A percentile compares a stretch with the other conserved stretches of the same genome.
phyloP scores from a whole-genome alignment of 2,888 invertebrate genomes.

The Drosophila atripex region DNA sequence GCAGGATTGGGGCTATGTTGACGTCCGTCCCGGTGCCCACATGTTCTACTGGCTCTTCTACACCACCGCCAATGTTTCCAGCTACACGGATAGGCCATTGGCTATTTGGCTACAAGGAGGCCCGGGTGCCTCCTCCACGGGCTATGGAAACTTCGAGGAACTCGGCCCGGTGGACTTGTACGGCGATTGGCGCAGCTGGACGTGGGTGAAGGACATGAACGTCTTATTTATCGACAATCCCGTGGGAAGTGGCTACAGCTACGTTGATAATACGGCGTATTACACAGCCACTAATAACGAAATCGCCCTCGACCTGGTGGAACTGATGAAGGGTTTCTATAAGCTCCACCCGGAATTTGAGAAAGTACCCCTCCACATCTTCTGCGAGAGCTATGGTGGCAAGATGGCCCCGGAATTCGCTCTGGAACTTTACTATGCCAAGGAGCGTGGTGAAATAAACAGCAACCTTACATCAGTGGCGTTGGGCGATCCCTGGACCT shows the following conservation, averaged over 20 bases:
- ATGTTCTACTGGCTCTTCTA: conserved; percentile 96
- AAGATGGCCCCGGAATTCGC: conserved; percentile 96
- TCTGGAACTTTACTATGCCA: conserved; percentile 85
- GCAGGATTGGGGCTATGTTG: conserved; percentile 90
- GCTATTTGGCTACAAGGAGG: conserved; percentile 95
- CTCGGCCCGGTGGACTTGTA: conserved; percentile 90
- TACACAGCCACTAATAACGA: conserved; percentile 86
- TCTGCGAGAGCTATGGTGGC: conserved; percentile 96
- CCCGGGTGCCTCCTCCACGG: conserved; percentile 91
- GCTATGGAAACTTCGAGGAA: conserved; percentile 93
- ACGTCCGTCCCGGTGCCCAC: conserved; percentile 89
- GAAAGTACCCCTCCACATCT: conserved; percentile 91
- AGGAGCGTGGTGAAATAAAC: conserved; percentile 86
- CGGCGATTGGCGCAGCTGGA: conserved; percentile 87
- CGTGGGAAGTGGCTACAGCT: conserved; percentile 94
- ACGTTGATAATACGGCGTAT: conserved; percentile 86
- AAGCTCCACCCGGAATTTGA: conserved; percentile 88
- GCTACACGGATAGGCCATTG: conserved; percentile 88
- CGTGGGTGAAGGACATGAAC: conserved; percentile 92
- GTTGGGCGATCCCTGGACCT: conserved; percentile 95
- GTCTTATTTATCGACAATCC: conserved; percentile 95
- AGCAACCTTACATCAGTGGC: conserved; percentile 91
- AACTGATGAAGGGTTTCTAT: conserved; percentile 89
- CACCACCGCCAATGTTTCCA: conserved; percentile 87
- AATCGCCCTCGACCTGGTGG: conserved; percentile 91